Base-by-base conservation (phyloP, 1,140 invertebrate species). In the Drosophila ogumai region DNA sequence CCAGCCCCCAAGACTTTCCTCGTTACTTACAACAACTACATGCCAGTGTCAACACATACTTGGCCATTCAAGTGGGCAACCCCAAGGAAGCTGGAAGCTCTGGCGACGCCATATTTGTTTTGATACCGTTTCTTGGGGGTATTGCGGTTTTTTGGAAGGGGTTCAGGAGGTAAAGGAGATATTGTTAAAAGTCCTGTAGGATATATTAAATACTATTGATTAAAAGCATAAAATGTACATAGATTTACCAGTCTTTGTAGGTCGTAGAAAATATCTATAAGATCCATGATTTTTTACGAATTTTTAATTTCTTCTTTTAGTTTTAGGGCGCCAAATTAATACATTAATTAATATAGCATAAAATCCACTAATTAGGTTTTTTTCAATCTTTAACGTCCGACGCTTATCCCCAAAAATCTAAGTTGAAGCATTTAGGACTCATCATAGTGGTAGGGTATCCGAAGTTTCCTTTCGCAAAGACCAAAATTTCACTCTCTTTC, bases 11-110 rank as follows among this genome's bases (percentile, higher is more conserved):
- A 25, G 31, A 55, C 19, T 31, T 25, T 54, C 44, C 40, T 84
- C 90, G 90, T 91, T 91, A 91, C 81, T 91, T 91, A 91, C 86
- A 87, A 91, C 86, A 91, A 91, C 87, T 88, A 88, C 86, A 90
- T 82, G 86, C 86, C 87, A 81, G 84, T 91, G 91, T 91, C 91
- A 91, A 91, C 91, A 91, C 91, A 91, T 91, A 91, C 91, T 91
- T 91, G 86, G 82, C 81, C 84, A 90, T 90, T 90, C 81, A 85
- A 90, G 81, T 88, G 85, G 85, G 85, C 85, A 84, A 81, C 57
- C 75, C 78, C 78, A 61, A 44, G 34, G 47, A 79, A 58, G 57
- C 79, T 46, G 46, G 31, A 28, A 47, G 46, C 25, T 47, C 63
- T 46, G 32, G 43, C 60, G 79, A 75, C 67, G 82, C 84, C 84